Percentiles rank a stretch among this genome's conserved stretches.
These are phyloP conservation scores for Chrosomus eos DNA, from an alignment of 2,797 vertebrate genomes.

Conservation along the genomic window DNA sequence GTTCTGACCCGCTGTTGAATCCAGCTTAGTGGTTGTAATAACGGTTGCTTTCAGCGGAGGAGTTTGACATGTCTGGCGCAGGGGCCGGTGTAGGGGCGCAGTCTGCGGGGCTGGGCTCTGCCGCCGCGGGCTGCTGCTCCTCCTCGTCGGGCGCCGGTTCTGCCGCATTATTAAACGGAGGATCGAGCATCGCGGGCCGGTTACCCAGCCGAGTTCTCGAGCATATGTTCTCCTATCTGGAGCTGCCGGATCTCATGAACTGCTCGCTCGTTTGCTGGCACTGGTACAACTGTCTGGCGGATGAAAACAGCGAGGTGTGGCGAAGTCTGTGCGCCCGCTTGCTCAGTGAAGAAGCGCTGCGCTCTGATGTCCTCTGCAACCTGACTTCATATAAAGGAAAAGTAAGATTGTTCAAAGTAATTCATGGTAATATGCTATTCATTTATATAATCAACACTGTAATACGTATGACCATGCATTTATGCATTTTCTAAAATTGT, in stretches of 20 bases:
- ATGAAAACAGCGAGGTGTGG: slow-evolving; percentile 99
- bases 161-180: slow-evolving; percentile 47
- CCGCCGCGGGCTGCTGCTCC: slow-evolving; percentile 75
- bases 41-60: slow-evolving; percentile 60
- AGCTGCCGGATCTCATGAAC: slow-evolving; percentile 86
- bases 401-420: slow-evolving; percentile 69
- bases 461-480: background rate
- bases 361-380: slow-evolving; percentile 96
- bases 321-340: slow-evolving; percentile 87
- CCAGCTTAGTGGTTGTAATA: slow-evolving; percentile 14
- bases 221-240: slow-evolving; percentile 93
- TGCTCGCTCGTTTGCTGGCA: slow-evolving; percentile 93
- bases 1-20: slow-evolving; percentile 46
- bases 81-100: slow-evolving; percentile 73
- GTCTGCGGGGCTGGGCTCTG: slow-evolving; percentile 76
- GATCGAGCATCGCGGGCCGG: slow-evolving; percentile 79
- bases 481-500: background rate
- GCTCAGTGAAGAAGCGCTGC: slow-evolving; percentile 90
- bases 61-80: slow-evolving; percentile 76
- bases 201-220: slow-evolving; percentile 91
- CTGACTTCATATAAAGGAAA: slow-evolving; percentile 92
- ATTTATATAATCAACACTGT: background rate
- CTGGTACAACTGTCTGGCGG: slow-evolving; percentile 91
- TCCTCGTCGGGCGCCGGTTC: slow-evolving; percentile 70
- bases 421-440: background rate